Conservation (phyloP, 1,140 invertebrate species). For the Anastatus disparis region DNA sequence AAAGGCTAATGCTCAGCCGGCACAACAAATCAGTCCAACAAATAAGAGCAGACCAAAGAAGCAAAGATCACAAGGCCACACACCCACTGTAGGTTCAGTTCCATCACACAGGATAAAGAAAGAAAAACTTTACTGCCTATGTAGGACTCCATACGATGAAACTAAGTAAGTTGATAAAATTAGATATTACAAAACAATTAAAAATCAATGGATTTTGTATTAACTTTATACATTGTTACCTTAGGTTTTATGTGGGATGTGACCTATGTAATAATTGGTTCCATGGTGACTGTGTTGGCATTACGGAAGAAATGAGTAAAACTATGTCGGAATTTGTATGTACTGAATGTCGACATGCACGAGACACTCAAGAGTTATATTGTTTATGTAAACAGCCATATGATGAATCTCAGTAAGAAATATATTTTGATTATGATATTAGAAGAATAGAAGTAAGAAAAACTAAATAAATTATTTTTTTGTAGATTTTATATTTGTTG, state of each 20-base stretch:
- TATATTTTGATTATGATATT: slow-evolving; percentile 28
- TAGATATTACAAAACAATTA: background rate
- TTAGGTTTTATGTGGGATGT: slow-evolving; percentile 96
- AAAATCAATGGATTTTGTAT: too few species aligned
- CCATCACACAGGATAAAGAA: slow-evolving; percentile 69
- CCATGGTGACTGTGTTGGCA: slow-evolving; percentile 95
- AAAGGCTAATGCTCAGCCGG: slow-evolving; percentile 67
- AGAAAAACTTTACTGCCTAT: slow-evolving; percentile 92
- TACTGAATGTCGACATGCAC: slow-evolving; percentile 84
- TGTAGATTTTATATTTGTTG: slow-evolving; percentile 95
- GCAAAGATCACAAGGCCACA: slow-evolving; percentile 52
- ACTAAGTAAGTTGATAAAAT: slow-evolving; percentile 74
- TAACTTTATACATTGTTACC: slow-evolving; percentile 23
- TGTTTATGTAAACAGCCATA: slow-evolving; percentile 96
- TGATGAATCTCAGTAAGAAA: slow-evolving; percentile 93
- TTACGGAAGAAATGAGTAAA: slow-evolving; percentile 93
- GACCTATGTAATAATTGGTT: slow-evolving; percentile 98
- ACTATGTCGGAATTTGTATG: slow-evolving; percentile 91
- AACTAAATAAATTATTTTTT: background rate
- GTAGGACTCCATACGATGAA: slow-evolving; percentile 94
- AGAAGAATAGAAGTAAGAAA: too few species aligned
- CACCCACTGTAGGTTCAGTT: slow-evolving; percentile 53
- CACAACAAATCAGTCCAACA: slow-evolving; percentile 64
- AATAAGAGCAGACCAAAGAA: slow-evolving; percentile 60
- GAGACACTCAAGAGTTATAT: slow-evolving; percentile 92